A percentile compares a stretch with the other conserved stretches of the same genome.
phyloP scores from a whole-genome alignment of 1,140 invertebrate species.

The Cotesia glomerata region DNA sequence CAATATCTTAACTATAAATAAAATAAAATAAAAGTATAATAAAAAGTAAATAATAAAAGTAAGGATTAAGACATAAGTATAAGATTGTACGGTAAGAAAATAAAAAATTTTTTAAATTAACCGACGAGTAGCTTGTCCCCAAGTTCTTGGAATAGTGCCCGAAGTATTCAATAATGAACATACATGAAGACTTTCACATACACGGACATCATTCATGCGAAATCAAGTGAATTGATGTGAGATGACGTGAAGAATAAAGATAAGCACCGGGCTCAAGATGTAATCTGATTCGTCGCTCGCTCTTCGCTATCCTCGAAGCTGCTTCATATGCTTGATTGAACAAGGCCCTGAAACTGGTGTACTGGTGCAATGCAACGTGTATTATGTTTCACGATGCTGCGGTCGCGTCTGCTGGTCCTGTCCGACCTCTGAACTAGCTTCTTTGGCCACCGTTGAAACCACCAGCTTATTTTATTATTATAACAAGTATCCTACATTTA shows the following conservation, averaged over 20 bases:
- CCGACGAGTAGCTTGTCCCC: neutral
- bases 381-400: conserved; percentile 62
- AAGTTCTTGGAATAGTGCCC: neutral
- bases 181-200: neutral
- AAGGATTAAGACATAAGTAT: conserved; percentile 26
- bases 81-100: conserved; percentile 43
- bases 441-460: neutral
- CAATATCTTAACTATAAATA: conserved; percentile 13
- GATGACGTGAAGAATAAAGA: conserved; percentile 53
- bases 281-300: conserved; percentile 62
- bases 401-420: conserved; percentile 53
- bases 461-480: neutral
- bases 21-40: neutral
- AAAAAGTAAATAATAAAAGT: neutral
- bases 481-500: neutral
- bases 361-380: conserved; percentile 60
- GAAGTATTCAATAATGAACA: neutral
- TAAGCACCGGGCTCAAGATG: conserved; percentile 53
- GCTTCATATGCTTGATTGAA: conserved; percentile 58
- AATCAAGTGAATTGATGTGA: conserved; percentile 52
- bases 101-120: conserved; percentile 45
- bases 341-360: conserved; percentile 25
- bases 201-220: conserved; percentile 39
- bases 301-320: conserved; percentile 55
- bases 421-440: neutral